Percentiles rank a stretch among this genome's conserved stretches.
Conservation (phyloP, 2,797 vertebrate genomes). For the Atherinosoma microstoma region DNA sequence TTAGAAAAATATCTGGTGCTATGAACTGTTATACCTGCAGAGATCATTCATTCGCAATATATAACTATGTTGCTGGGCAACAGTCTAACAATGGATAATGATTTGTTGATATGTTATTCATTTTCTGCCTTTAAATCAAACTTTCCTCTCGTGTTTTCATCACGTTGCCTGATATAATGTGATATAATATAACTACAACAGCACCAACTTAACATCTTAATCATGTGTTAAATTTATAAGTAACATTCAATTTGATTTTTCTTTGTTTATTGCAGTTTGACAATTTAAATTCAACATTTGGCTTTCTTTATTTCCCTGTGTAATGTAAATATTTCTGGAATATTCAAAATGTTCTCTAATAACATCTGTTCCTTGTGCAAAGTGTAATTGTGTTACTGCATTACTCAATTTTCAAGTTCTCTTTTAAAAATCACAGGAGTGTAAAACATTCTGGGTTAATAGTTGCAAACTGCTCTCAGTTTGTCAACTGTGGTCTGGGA, state of each 20-base stretch:
- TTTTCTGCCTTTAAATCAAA: not conserved
- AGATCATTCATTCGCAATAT: rapidly evolving
- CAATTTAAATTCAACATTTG: not conserved
- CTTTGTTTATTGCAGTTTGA: not conserved
- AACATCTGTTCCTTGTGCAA: not conserved
- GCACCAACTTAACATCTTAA: not conserved
- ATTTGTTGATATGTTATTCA: not conserved
- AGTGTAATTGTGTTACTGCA: too few species aligned
- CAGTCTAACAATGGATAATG: not conserved
- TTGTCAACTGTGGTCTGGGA: not conserved
- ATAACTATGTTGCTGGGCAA: not conserved
- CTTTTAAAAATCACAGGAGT: not conserved
- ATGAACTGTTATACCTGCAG: not conserved
- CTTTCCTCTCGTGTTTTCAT: not conserved
- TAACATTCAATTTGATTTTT: not conserved
- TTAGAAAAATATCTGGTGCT: not conserved
- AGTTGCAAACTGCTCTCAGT: not conserved
- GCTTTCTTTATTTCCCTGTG: not conserved
- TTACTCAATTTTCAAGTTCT: not conserved
- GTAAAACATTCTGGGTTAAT: not conserved
- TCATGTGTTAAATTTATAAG: not conserved
- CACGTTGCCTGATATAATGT: not conserved
- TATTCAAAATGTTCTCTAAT: not conserved
- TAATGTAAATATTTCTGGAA: not conserved
- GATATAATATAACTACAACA: too few species aligned